phyloP scores from a whole-genome alignment of 2,888 invertebrate genomes.

The Lomographa bimaculata region DNA sequence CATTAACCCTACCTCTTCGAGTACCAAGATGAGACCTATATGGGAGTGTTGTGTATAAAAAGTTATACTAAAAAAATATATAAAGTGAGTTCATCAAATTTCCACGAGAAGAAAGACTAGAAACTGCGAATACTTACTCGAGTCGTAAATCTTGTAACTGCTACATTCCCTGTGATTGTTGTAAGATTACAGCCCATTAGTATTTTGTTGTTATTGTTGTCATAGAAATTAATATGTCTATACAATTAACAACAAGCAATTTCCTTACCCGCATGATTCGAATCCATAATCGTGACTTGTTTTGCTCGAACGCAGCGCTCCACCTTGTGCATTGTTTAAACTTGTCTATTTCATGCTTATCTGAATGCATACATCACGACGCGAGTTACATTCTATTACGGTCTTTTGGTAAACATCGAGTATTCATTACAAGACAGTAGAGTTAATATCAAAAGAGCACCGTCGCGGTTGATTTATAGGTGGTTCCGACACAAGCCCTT shows the following conservation, averaged over 20 bases:
- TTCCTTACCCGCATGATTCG: slow-evolving; percentile 28
- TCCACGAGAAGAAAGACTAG: too few relatives aligned
- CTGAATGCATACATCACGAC: slow-evolving; percentile 33
- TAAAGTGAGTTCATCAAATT: too few relatives aligned
- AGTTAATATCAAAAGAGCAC: slow-evolving; percentile 62
- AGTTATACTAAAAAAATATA: too few relatives aligned
- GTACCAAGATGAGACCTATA: too few relatives aligned
- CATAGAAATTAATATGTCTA: slow-evolving; percentile 13
- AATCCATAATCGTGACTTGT: slow-evolving; percentile 28
- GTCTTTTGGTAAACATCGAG: slow-evolving; percentile 36
- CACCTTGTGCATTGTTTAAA: slow-evolving; percentile 29
- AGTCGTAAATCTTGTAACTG: too few relatives aligned
- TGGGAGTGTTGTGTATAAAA: too few relatives aligned
- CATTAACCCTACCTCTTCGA: too few relatives aligned
- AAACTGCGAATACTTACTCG: too few relatives aligned
- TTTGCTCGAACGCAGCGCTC: slow-evolving; percentile 18
- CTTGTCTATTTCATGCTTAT: slow-evolving; percentile 31
- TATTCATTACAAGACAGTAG: slow-evolving; percentile 58
- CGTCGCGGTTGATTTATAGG: slow-evolving; percentile 69
- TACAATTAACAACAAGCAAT: slow-evolving; percentile 13
- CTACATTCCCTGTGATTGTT: too few relatives aligned
- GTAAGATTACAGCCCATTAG: neutral
- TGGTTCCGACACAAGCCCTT: slow-evolving; percentile 56
- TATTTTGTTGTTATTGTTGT: slow-evolving; percentile 16
- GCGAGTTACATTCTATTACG: slow-evolving; percentile 24